Evolutionary conservation across 2,888 invertebrate species (phyloP).

Genomic region (Brachycybe producta): DNA sequence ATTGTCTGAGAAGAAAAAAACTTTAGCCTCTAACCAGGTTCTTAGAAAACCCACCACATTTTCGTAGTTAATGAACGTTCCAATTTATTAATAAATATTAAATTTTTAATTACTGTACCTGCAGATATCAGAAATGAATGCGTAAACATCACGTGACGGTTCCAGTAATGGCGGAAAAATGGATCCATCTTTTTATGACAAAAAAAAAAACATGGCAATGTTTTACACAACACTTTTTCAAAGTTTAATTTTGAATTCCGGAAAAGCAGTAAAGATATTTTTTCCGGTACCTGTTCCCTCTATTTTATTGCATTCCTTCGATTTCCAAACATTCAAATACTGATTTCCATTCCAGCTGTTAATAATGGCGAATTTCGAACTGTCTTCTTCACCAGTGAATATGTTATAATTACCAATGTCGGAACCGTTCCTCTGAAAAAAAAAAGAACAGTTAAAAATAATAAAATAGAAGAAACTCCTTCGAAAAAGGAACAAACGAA

Average conservation of each 20-base stretch:
- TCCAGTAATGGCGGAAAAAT: constrained; percentile 7
- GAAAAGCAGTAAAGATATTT: no score
- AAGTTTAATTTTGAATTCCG: neutral
- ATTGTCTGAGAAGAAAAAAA: no score
- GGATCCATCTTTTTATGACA: constrained; percentile 4
- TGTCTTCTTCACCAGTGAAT: constrained; percentile 3
- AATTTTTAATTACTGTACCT: neutral
- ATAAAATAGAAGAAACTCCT: no score
- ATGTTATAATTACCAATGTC: neutral
- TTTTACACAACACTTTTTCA: neutral
- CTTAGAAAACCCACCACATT: neutral
- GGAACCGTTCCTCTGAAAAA: constrained; percentile 4
- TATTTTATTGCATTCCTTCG: constrained; percentile 11
- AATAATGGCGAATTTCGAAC: neutral
- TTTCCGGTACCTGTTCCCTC: constrained; percentile 9
- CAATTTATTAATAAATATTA: neutral
- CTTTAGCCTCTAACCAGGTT: no score
- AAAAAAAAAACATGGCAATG: neutral
- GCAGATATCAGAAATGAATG: constrained; percentile 9
- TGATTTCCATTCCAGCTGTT: constrained; percentile 3
- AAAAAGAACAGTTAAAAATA: neutral
- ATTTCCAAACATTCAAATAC: constrained; percentile 1
- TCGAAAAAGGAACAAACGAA: no score
- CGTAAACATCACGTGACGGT: neutral
- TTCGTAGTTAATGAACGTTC: neutral